A percentile compares a stretch with the other conserved stretches of the same genome.
Conservation (phyloP, 2,113 vertebrate genomes). For the Trinectes maculatus region DNA sequence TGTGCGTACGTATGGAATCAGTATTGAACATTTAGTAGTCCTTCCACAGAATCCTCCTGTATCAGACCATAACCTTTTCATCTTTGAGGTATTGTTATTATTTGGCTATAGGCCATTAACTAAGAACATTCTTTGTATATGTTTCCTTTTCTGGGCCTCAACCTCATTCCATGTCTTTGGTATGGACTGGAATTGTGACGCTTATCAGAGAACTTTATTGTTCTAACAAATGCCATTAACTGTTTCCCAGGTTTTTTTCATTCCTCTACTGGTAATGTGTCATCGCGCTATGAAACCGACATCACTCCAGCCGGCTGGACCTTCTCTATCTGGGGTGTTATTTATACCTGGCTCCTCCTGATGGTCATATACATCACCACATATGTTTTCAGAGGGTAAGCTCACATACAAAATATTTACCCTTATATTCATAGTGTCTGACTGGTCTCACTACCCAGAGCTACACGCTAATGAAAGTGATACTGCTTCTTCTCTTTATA, state of each 20-base stretch:
- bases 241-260: conserved; percentile 69
- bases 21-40: no score
- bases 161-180: no score
- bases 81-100: no score
- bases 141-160: no score
- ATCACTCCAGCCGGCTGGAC: conserved; percentile 82
- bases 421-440: neutral
- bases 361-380: conserved; percentile 75
- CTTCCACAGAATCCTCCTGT: no score
- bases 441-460: neutral
- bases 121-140: no score
- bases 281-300: conserved; percentile 66
- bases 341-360: conserved; percentile 80
- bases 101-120: no score
- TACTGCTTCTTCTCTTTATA: conserved; percentile 37
- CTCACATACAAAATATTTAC: neutral
- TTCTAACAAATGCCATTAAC: neutral
- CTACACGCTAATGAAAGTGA: conserved; percentile 12
- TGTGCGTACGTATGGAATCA: no score
- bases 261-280: conserved; percentile 70
- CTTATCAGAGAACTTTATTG: neutral
- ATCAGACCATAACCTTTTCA: no score
- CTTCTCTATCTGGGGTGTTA: conserved; percentile 83
- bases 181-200: neutral
- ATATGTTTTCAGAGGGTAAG: conserved; percentile 78